Evolutionary conservation across 2,888 invertebrate species (phyloP).

Genomic region (Dolichomitus sp.): DNA sequence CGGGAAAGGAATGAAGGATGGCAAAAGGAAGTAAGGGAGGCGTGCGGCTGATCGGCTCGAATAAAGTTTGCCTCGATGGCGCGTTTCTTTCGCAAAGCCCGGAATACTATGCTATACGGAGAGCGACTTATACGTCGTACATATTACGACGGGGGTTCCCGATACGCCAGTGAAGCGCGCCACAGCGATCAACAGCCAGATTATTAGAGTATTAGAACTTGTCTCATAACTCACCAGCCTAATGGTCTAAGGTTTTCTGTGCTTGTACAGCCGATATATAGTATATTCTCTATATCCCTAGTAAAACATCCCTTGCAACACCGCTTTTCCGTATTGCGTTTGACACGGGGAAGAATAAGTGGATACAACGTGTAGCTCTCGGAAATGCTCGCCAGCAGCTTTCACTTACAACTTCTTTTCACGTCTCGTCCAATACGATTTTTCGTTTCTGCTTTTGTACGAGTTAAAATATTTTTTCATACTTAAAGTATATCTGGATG

Average conservation of each 20-base stretch:
- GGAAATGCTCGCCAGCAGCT: conserved; percentile 35
- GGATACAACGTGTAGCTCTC: conserved; percentile 50
- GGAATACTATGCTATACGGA: conserved; percentile 31
- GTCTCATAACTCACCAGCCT: conserved; percentile 84
- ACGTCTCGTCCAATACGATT: conserved; percentile 6
- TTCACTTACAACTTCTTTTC: conserved; percentile 16
- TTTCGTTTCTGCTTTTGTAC: not conserved
- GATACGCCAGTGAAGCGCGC: conserved; percentile 53
- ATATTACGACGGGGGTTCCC: conserved; percentile 63
- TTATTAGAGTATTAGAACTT: conserved; percentile 86
- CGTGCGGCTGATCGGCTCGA: conserved; percentile 82
- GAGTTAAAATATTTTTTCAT: not conserved
- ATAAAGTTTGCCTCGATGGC: conserved; percentile 77
- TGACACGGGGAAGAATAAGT: conserved; percentile 78
- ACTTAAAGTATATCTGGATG: no score
- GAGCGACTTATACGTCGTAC: conserved; percentile 52
- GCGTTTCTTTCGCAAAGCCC: conserved; percentile 22
- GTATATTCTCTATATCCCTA: conserved; percentile 51
- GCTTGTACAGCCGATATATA: conserved; percentile 61
- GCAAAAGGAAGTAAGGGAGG: conserved; percentile 74
- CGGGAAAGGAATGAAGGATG: conserved; percentile 63
- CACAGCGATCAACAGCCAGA: conserved; percentile 82
- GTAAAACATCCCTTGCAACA: conserved; percentile 52
- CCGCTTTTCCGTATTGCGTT: conserved; percentile 78
- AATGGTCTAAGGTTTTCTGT: conserved; percentile 79